phyloP scores from a whole-genome alignment of 2,888 invertebrate genomes.

The Agonopterix subpropinquella region DNA sequence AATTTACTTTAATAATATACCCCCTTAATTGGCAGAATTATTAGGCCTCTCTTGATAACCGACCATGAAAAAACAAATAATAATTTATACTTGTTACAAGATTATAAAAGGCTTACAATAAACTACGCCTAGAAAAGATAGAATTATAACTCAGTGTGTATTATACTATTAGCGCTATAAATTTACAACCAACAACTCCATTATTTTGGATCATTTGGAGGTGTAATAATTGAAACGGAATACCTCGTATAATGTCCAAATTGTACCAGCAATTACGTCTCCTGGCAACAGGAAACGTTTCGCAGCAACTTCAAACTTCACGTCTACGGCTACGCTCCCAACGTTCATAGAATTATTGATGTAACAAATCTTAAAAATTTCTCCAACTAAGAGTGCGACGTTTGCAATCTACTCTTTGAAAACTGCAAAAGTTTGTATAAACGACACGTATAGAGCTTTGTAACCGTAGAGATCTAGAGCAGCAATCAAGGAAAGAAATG shows the following conservation, averaged over 20 bases:
- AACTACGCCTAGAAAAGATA: no score
- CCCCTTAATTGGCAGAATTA: no score
- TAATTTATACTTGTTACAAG: no score
- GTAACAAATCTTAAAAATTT: slow-evolving; percentile 8
- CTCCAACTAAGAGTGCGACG: slow-evolving; percentile 1
- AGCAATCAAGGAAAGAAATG: slow-evolving; percentile 26
- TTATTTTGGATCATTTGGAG: no score
- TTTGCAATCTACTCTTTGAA: background rate
- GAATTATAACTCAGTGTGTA: no score
- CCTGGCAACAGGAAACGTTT: slow-evolving; percentile 13
- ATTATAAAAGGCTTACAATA: no score
- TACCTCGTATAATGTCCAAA: slow-evolving; percentile 22
- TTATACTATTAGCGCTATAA: no score
- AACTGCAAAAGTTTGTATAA: background rate
- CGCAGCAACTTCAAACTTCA: slow-evolving; percentile 9
- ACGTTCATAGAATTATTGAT: slow-evolving; percentile 12
- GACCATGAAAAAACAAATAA: no score
- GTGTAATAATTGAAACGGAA: slow-evolving; percentile 2
- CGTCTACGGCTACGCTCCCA: slow-evolving; percentile 2
- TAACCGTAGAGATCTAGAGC: slow-evolving; percentile 12
- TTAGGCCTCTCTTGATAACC: no score
- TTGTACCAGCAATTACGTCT: slow-evolving; percentile 32
- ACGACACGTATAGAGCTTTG: slow-evolving; percentile 4
- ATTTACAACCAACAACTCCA: no score
- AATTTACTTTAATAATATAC: no score